A percentile compares a stretch with the other conserved stretches of the same genome.
These are phyloP conservation scores for Anthophora plumipes DNA, from an alignment of 2,888 invertebrate species.

Conservation along the genomic window DNA sequence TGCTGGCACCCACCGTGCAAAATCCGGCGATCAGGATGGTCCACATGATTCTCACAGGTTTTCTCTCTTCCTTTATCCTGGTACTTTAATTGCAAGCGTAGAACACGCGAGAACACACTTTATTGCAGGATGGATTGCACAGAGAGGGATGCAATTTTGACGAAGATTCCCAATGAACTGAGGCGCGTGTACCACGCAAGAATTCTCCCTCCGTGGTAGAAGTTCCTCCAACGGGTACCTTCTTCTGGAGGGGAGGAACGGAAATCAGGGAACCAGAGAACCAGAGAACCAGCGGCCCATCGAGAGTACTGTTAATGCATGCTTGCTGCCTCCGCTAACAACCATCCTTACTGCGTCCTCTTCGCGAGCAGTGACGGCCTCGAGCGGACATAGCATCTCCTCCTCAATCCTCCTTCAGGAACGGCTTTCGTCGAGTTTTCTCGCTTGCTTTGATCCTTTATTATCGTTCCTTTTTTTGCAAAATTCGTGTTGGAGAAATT, in stretches of 20 bases:
- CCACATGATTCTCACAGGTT: slow-evolving; percentile 76
- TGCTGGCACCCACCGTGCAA: slow-evolving; percentile 78
- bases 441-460: not conserved
- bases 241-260: slow-evolving; percentile 68
- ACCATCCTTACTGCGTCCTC: slow-evolving; percentile 77
- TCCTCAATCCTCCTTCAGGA: slow-evolving; percentile 13
- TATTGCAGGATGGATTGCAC: slow-evolving; percentile 20
- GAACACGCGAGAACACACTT: slow-evolving; percentile 55
- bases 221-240: slow-evolving; percentile 49
- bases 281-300: slow-evolving; percentile 79
- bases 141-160: slow-evolving; percentile 77
- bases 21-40: slow-evolving; percentile 78
- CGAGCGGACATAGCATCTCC: slow-evolving; percentile 60
- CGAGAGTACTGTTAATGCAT: slow-evolving; percentile 84
- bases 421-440: slow-evolving; percentile 6
- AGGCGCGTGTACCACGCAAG: slow-evolving; percentile 62
- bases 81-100: slow-evolving; percentile 2
- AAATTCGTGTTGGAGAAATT: not conserved
- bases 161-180: slow-evolving; percentile 81
- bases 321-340: slow-evolving; percentile 83
- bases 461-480: not conserved
- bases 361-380: slow-evolving; percentile 69
- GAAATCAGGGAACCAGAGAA: slow-evolving; percentile 74
- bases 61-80: slow-evolving; percentile 29
- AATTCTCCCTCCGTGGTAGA: slow-evolving; percentile 72